Evolutionary conservation across 2,113 vertebrate species (phyloP).

Genomic region (Sander lucioperca): DNA sequence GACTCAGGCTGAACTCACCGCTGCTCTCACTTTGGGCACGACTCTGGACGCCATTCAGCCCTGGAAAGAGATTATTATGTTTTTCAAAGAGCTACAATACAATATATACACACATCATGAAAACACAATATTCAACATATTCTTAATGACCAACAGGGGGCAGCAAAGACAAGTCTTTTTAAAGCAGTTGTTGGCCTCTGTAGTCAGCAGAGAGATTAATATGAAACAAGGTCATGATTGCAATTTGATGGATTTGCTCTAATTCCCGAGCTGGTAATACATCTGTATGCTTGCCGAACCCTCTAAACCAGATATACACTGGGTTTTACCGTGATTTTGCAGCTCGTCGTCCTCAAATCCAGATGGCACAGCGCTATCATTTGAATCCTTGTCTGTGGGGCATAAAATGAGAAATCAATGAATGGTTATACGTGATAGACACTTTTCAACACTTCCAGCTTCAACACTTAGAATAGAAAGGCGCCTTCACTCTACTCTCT

Average conservation of each 20-base stretch:
- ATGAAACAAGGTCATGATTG: slow-evolving; percentile 79
- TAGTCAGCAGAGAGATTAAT: slow-evolving; percentile 68
- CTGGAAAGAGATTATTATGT: slow-evolving; percentile 52
- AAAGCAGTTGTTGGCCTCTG: slow-evolving; percentile 1
- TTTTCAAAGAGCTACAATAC: background rate
- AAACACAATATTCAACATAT: background rate
- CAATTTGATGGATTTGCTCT: slow-evolving; percentile 78
- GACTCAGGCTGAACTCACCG: slow-evolving; percentile 90
- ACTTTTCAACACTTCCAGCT: background rate
- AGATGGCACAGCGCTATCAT: slow-evolving; percentile 66
- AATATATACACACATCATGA: background rate
- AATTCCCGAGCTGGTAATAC: slow-evolving; percentile 75
- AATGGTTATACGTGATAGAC: background rate
- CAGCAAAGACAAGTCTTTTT: slow-evolving; percentile 51
- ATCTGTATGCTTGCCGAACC: slow-evolving; percentile 72
- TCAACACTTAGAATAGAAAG: background rate
- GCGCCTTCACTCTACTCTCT: background rate
- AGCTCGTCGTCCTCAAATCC: slow-evolving; percentile 75
- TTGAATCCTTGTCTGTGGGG: slow-evolving; percentile 75
- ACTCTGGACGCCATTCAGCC: slow-evolving; percentile 86
- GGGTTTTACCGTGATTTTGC: slow-evolving; percentile 74
- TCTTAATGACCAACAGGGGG: slow-evolving; percentile 61
- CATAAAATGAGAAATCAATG: slow-evolving; percentile 31
- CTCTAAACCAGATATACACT: slow-evolving; percentile 51
- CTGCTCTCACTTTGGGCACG: slow-evolving; percentile 95